Conservation (phyloP, 2,113 vertebrate species). For the Phainopepla nitens region DNA sequence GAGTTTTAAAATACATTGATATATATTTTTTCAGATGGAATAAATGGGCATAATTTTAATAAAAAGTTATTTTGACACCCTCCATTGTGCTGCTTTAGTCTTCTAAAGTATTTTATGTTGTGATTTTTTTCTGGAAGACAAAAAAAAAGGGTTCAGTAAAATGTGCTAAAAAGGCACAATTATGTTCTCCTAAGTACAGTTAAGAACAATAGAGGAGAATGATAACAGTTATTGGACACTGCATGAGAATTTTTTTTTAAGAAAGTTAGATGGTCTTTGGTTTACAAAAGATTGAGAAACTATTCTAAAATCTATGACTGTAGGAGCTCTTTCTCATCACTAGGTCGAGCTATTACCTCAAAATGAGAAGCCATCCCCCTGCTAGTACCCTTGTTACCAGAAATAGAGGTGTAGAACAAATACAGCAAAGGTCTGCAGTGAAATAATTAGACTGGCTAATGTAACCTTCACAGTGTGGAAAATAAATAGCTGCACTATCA, state of each 20-base stretch:
- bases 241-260: not conserved
- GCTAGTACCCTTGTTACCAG: not conserved
- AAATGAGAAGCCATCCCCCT: not conserved
- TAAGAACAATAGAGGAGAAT: not conserved
- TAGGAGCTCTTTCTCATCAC: constrained; percentile 24
- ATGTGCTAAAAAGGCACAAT: not conserved
- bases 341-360: constrained; percentile 56
- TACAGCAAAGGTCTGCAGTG: not conserved
- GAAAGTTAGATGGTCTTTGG: not conserved
- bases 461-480: not conserved
- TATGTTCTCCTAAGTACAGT: not conserved
- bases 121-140: not conserved
- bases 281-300: not conserved
- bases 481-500: not conserved
- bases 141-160: not conserved
- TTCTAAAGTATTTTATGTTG: not conserved
- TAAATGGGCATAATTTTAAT: not conserved
- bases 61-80: not conserved
- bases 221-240: not conserved
- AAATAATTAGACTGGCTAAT: not conserved
- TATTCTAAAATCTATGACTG: not conserved
- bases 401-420: not conserved
- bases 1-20: not conserved
- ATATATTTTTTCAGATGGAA: not conserved
- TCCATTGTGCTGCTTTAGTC: not conserved